Percentiles rank a stretch among this genome's conserved stretches.
Conservation (phyloP, 2,888 invertebrate genomes). For the Drosophila imparisetae region DNA sequence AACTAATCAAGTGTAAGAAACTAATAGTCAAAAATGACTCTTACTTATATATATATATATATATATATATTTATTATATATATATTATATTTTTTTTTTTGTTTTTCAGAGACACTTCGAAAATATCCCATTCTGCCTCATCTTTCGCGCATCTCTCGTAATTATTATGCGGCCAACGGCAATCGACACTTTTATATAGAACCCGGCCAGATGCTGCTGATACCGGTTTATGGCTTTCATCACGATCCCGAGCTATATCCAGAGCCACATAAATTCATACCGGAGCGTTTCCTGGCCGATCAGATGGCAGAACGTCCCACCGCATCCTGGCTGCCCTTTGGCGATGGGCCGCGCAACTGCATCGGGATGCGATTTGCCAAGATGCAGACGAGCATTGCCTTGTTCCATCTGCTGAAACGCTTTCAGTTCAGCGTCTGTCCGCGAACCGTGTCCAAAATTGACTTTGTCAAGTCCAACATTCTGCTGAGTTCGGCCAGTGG, state of each 20-base stretch:
- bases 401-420: slow-evolving; percentile 59
- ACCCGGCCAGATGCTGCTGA: slow-evolving; percentile 85
- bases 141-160: slow-evolving; percentile 85
- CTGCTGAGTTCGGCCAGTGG: slow-evolving; percentile 47
- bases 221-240: slow-evolving; percentile 86
- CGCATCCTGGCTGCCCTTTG: slow-evolving; percentile 77
- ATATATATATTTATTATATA: neutral
- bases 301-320: slow-evolving; percentile 85
- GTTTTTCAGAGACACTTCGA: slow-evolving; percentile 85
- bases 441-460: slow-evolving; percentile 61
- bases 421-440: slow-evolving; percentile 62
- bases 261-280: slow-evolving; percentile 87
- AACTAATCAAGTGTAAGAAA: neutral
- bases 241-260: slow-evolving; percentile 87
- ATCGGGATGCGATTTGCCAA: slow-evolving; percentile 79
- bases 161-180: slow-evolving; percentile 85
- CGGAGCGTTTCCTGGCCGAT: slow-evolving; percentile 87
- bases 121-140: slow-evolving; percentile 86
- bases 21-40: neutral
- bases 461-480: slow-evolving; percentile 47
- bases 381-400: slow-evolving; percentile 71
- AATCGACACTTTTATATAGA: slow-evolving; percentile 85
- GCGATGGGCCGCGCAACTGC: slow-evolving; percentile 79
- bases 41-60: too few relatives aligned
- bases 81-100: neutral